Base-by-base conservation (phyloP, 2,888 invertebrate genomes). In the Anorthoa munda region DNA sequence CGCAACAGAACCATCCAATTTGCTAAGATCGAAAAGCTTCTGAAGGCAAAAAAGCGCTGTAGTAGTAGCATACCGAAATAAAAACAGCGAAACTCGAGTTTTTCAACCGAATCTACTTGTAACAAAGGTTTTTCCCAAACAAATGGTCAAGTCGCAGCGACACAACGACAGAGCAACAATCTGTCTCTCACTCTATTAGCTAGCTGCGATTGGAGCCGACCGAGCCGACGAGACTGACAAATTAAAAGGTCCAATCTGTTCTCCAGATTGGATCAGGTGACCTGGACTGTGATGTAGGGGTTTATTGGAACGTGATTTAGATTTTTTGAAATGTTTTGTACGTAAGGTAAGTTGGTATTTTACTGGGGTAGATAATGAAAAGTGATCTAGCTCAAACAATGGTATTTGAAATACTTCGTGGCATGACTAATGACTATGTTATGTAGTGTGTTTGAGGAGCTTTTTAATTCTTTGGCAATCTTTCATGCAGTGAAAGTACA, bases 211-310 rank as follows among this genome's bases (percentile, higher is more conserved):
- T 70, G 78, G 65, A 66, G 68, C 75, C 78, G 69, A n/a, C 31
- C 21, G 71, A 72, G 17, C 59, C 76, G 15, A 76, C 59, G 75
- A 69, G 75, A 2, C 69, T 89, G 89, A 89, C 86, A 88, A 88
- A 89, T 89, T 89, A 89, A 87, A 88, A 89, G 84, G 69, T 73
- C 68, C 89, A 87, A 89, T 89, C 85, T 77, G 73, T 77, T 77
- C 68, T 77, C 60, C 61, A 68, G 82, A 86, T 86, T 82, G 80
- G 86, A 82, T 73, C 72, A 71, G 61, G 77, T 68, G 72, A 75
- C 77, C 81, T 71, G 60, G 26, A 63, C 65, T 63, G 63, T 68
- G 70, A 77, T 74, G 64, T 66, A 72, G 26, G 21, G 60, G n/a
- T 76, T 81, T 72, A 74, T 83, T 73, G 71, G 80, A 67, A 72